Base-by-base conservation (phyloP, 2,797 vertebrate genomes). In the Vireo griseus region DNA sequence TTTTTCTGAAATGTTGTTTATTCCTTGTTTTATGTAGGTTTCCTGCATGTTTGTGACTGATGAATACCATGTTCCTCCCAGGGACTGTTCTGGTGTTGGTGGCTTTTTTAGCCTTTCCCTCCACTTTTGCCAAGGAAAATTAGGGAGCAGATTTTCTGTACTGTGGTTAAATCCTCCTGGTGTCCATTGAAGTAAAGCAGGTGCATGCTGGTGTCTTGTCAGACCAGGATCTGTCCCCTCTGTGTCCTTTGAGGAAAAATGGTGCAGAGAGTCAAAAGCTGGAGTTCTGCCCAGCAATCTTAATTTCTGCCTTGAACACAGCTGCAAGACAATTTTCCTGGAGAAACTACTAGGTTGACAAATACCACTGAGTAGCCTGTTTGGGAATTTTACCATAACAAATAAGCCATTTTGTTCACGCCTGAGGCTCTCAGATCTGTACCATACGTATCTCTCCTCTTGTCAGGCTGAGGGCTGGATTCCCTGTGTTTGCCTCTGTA, bases 141-240 rank as follows among this genome's bases (percentile, higher is more conserved):
- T 61, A 83, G 66, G 44, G 65, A 86, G 14, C 24, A 28, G 26
- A 2, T 31, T 90, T 91, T 91, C 76, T 0, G 0, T 55, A 42
- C 21, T 47, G 73, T 26, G 9, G 51, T 51, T 75, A 79, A 75
- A 85, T 76, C 22, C 48, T 92, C 48, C 58, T 2, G 15, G 62
- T 68, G 85, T 84, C 83, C 13, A 28, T 22, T 48, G 55, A 88
- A 75, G 51, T 74, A 78, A 90, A 91, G 55, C 96, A 96, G 94
- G 89, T 95, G 79, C 73, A 67, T 74, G n/a, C 26, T 59, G 79
- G 22, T 69, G 37, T 45, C 76, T 84, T 73, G 33, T 57, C 68
- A 78, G 76, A 42, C 40, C 11, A 18, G 54, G 40, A 83, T 78
- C 66, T 86, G 55, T 84, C 68, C 57, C 58, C 45, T 76, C 37